Percentiles rank a stretch among this genome's conserved stretches.
Evolutionary conservation across 1,140 invertebrate species (phyloP).

Genomic region (Araneus ventricosus): DNA sequence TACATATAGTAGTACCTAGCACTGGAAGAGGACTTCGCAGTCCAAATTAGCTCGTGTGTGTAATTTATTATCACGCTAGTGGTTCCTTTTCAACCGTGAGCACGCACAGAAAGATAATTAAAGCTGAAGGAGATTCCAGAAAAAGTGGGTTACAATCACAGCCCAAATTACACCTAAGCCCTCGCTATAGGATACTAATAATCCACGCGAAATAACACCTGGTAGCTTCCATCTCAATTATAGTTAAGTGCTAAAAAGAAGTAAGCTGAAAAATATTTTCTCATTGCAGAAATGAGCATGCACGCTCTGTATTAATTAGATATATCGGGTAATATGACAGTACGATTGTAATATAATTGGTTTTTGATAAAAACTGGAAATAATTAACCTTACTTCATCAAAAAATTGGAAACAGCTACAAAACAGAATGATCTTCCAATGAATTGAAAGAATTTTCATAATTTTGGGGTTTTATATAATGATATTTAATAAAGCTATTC

Average conservation of each 20-base stretch:
- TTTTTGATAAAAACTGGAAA: too few species aligned
- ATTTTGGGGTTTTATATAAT: too few species aligned
- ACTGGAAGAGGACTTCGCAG: slow-evolving; percentile 23
- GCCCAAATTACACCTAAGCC: slow-evolving; percentile 20
- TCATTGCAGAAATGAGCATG: background rate
- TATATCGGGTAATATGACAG: too few species aligned
- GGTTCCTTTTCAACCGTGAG: slow-evolving; percentile 45
- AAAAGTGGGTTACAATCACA: slow-evolving; percentile 42
- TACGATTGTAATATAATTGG: too few species aligned
- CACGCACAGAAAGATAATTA: slow-evolving; percentile 57
- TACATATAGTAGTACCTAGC: slow-evolving; percentile 43
- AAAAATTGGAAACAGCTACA: too few species aligned
- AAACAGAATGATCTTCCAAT: too few species aligned
- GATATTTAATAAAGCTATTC: too few species aligned
- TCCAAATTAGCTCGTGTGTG: slow-evolving; percentile 40
- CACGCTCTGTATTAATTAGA: background rate
- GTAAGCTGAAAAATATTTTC: background rate
- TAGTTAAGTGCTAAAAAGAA: slow-evolving; percentile 5
- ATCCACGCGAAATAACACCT: slow-evolving; percentile 32
- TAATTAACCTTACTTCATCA: too few species aligned
- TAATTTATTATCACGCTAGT: slow-evolving; percentile 64
- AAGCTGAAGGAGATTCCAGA: slow-evolving; percentile 9
- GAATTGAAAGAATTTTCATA: too few species aligned
- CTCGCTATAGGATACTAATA: slow-evolving; percentile 32
- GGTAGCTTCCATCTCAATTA: slow-evolving; percentile 11